Percentiles rank a stretch among this genome's conserved stretches.
Conservation (phyloP, 2,797 vertebrate species). For the Pygocentrus nattereri region DNA sequence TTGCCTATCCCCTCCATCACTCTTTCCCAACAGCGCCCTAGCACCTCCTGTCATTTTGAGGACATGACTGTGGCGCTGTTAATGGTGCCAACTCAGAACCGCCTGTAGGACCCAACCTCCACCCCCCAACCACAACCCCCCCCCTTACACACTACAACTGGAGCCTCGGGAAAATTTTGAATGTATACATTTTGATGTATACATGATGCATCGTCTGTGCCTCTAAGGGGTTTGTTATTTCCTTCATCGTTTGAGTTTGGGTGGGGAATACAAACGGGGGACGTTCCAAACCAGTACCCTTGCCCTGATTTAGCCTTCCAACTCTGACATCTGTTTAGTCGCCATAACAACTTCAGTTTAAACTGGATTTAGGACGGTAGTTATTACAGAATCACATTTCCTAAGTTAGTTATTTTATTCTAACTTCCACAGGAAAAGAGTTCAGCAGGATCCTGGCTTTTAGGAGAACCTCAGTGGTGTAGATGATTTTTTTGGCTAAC, state of each 20-base stretch:
- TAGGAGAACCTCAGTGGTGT: too few species aligned
- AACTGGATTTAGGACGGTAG: too few species aligned
- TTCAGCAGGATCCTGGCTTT: too few species aligned
- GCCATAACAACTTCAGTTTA: too few species aligned
- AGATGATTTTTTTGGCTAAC: too few species aligned
- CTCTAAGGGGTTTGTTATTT: background rate
- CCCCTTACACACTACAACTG: background rate
- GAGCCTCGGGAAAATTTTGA: conserved; percentile 18
- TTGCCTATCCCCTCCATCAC: conserved; percentile 11
- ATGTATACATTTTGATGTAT: too few species aligned
- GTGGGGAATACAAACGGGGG: background rate
- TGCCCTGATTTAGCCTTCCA: background rate
- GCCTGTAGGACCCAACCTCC: conserved; percentile 40
- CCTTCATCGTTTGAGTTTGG: background rate
- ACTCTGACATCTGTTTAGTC: too few species aligned
- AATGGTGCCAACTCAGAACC: conserved; percentile 69
- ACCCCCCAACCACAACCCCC: conserved; percentile 6
- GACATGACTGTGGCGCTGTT: conserved; percentile 48
- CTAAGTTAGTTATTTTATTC: too few species aligned
- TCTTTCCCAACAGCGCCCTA: conserved; percentile 25
- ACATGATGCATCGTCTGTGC: background rate
- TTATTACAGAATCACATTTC: too few species aligned
- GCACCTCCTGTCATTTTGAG: conserved; percentile 73
- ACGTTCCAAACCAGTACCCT: background rate
- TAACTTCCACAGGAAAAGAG: too few species aligned